Evolutionary conservation across 2,113 vertebrate species (phyloP).

Genomic region (Xiphophorus couchianus): DNA sequence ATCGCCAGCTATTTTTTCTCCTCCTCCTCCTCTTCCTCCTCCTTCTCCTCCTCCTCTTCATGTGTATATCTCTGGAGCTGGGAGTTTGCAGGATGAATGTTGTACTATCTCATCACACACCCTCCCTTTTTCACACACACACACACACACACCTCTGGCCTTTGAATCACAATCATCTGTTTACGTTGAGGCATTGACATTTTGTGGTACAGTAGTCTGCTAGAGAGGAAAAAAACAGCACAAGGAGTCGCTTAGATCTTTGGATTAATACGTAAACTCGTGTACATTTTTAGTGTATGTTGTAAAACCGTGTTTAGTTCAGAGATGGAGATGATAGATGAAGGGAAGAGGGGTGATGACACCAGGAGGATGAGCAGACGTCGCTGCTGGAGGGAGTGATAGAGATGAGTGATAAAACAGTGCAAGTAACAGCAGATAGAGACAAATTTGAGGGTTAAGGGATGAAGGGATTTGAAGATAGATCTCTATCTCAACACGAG

Average conservation of each 20-base stretch:
- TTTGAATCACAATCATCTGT: constrained; percentile 67
- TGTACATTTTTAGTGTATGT: not conserved
- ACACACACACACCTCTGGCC: constrained; percentile 30
- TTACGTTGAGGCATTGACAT: constrained; percentile 67
- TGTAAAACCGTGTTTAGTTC: constrained; percentile 24
- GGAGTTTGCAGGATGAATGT: constrained; percentile 48
- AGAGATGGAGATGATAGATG: constrained; percentile 35
- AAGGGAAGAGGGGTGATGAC: constrained; percentile 30
- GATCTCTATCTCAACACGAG: constrained; percentile 5
- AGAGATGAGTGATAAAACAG: constrained; percentile 20
- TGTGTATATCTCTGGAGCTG: constrained; percentile 45
- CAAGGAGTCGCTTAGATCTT: constrained; percentile 53
- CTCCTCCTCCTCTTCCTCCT: constrained; percentile 33
- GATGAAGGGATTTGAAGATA: constrained; percentile 13
- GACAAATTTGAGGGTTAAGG: constrained; percentile 13
- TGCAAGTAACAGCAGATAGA: constrained; percentile 3
- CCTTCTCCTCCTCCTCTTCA: constrained; percentile 30
- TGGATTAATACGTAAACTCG: constrained; percentile 29
- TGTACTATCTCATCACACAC: constrained; percentile 34
- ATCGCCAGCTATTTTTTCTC: constrained; percentile 73
- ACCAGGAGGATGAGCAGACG: constrained; percentile 43
- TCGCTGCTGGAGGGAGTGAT: constrained; percentile 11
- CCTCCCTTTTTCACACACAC: constrained; percentile 4
- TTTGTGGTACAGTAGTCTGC: constrained; percentile 40
- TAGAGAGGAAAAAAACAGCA: constrained; percentile 55